Percentiles rank a stretch among this genome's conserved stretches.
These are phyloP conservation scores for Amphipoea lucens DNA, from an alignment of 2,888 invertebrate species.

Conservation along the genomic window DNA sequence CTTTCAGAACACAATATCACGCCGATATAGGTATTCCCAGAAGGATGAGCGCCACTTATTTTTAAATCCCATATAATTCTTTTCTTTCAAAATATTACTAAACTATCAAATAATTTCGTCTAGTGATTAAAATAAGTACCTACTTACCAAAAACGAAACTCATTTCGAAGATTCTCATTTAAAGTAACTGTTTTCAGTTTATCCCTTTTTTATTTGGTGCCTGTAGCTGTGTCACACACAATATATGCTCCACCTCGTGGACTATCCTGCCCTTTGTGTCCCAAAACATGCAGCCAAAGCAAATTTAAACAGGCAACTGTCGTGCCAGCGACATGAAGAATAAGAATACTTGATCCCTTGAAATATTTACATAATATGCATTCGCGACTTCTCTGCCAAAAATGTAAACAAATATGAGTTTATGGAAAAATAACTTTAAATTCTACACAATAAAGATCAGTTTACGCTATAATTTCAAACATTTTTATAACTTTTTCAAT, in stretches of 20 bases:
- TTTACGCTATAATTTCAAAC: too few relatives aligned
- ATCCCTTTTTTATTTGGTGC: too few relatives aligned
- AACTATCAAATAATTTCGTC: not conserved
- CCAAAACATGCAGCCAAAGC: not conserved
- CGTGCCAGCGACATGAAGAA: not conserved
- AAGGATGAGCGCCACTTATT: not conserved
- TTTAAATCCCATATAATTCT: not conserved
- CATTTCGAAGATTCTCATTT: not conserved
- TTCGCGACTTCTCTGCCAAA: too few relatives aligned
- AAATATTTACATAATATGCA: not conserved
- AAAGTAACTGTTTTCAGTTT: not conserved
- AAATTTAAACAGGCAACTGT: not conserved
- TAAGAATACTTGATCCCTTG: too few relatives aligned
- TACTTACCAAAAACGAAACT: not conserved
- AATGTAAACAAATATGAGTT: too few relatives aligned
- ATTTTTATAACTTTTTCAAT: too few relatives aligned
- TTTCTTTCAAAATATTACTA: not conserved
- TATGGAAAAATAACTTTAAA: too few relatives aligned
- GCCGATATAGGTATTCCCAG: not conserved
- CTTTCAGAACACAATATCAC: not conserved
- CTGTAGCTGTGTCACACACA: not conserved
- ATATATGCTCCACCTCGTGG: not conserved
- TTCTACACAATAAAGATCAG: too few relatives aligned
- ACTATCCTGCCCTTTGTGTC: not conserved
- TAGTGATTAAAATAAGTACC: not conserved